phyloP scores from a whole-genome alignment of 1,140 invertebrate species.

The Gonatopus flavifemur region DNA sequence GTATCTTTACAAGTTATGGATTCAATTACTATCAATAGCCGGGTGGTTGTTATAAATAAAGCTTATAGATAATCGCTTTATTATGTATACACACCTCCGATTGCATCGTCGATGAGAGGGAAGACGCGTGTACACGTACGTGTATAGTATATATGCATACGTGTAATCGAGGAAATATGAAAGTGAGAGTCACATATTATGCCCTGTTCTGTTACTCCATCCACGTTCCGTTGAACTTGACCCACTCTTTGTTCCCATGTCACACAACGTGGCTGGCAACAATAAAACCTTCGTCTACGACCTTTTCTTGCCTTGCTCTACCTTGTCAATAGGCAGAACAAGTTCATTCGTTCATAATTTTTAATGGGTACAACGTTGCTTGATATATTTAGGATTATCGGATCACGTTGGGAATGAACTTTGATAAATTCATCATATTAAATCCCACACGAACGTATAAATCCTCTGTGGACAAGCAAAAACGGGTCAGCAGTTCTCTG shows the following conservation, averaged over 20 bases:
- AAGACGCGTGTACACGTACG: constrained; percentile 5
- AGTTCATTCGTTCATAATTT: no score
- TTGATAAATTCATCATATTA: no score
- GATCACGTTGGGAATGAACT: no score
- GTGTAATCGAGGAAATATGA: constrained; percentile 29
- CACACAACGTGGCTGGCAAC: constrained; percentile 2
- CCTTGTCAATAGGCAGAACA: no score
- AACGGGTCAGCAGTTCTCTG: no score
- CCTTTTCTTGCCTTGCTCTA: no score
- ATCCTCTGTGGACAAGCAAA: no score
- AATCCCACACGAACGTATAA: no score
- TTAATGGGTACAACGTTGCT: no score
- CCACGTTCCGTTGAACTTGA: constrained; percentile 39
- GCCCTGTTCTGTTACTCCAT: constrained; percentile 30
- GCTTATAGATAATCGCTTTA: background rate
- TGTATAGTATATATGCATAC: constrained; percentile 20
- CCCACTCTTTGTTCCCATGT: constrained; percentile 32
- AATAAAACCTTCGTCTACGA: no score
- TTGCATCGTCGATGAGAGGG: background rate
- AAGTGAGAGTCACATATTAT: constrained; percentile 33
- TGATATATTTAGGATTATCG: no score
- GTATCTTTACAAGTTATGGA: background rate
- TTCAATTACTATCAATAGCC: background rate
- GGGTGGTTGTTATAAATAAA: no score
- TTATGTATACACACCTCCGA: background rate